A percentile compares a stretch with the other conserved stretches of the same genome.
Evolutionary conservation across 37 sponge, comb jelly and placozoan species (phyloP).

Genomic region (Agelas oroides): DNA sequence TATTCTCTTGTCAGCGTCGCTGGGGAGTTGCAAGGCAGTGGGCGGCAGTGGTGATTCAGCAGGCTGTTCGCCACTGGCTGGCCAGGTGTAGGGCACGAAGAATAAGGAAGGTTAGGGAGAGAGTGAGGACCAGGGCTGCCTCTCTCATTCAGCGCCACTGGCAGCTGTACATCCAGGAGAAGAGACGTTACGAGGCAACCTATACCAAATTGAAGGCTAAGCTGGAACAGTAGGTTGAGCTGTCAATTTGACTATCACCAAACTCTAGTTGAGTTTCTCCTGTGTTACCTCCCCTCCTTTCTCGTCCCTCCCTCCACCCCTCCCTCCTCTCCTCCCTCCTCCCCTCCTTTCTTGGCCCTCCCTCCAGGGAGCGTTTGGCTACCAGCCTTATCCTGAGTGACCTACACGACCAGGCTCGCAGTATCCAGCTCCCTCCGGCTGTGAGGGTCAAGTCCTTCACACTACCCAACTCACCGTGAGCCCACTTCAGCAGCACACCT

Average conservation of each 20-base stretch:
- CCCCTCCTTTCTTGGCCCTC: not conserved
- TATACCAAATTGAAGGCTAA: conserved; percentile 63
- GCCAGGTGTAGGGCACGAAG: conserved; percentile 28
- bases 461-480: not conserved
- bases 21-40: conserved; percentile 20
- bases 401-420: conserved; percentile 44
- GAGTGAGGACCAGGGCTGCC: conserved; percentile 59
- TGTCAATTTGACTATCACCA: not conserved
- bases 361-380: conserved; percentile 46
- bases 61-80: conserved; percentile 32
- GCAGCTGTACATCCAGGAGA: conserved; percentile 60
- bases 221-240: conserved; percentile 54
- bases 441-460: not conserved
- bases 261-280: not conserved
- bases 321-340: too few relatives aligned
- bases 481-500: not conserved
- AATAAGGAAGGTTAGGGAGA: conserved; percentile 30
- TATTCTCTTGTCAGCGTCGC: conserved; percentile 31
- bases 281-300: not conserved
- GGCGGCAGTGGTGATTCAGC: conserved; percentile 59
- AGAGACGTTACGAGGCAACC: conserved; percentile 76
- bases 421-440: conserved; percentile 37
- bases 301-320: too few relatives aligned
- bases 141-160: conserved; percentile 73
- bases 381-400: conserved; percentile 38